A percentile compares a stretch with the other conserved stretches of the same genome.
These are phyloP conservation scores for Spizella passerina DNA, from an alignment of 2,797 vertebrate genomes.

Conservation along the genomic window DNA sequence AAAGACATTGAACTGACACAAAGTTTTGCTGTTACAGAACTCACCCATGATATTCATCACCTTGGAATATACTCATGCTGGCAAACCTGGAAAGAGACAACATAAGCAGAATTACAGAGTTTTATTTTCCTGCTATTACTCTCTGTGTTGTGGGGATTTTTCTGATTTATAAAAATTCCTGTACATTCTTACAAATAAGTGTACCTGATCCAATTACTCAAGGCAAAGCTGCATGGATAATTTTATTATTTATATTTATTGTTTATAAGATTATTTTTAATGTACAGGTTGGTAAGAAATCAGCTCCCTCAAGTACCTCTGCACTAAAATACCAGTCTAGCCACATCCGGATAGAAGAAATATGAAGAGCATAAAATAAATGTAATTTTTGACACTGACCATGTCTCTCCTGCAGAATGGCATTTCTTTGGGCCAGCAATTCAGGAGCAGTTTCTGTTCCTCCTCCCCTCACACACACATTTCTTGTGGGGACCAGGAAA, in stretches of 20 bases:
- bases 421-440: neutral
- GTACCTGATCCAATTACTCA: neutral
- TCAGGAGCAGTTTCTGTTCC: neutral
- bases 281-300: neutral
- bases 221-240: neutral
- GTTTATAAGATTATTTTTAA: neutral
- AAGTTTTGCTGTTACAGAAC: neutral
- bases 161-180: neutral
- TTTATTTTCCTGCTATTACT: neutral
- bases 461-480: neutral
- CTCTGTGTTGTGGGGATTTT: neutral
- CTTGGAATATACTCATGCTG: neutral
- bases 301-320: neutral
- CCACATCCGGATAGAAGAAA: neutral
- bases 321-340: neutral
- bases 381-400: neutral
- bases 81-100: neutral
- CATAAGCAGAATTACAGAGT: neutral
- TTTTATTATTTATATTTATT: neutral
- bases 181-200: neutral
- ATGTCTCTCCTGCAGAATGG: fast-evolving
- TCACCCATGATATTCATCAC: neutral
- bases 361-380: neutral
- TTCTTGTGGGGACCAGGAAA: neutral
- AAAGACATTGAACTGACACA: neutral